Percentiles rank a stretch among this genome's conserved stretches.
These are phyloP conservation scores for Petaurus breviceps DNA, from an alignment of 2,113 vertebrate species.

Conservation along the genomic window DNA sequence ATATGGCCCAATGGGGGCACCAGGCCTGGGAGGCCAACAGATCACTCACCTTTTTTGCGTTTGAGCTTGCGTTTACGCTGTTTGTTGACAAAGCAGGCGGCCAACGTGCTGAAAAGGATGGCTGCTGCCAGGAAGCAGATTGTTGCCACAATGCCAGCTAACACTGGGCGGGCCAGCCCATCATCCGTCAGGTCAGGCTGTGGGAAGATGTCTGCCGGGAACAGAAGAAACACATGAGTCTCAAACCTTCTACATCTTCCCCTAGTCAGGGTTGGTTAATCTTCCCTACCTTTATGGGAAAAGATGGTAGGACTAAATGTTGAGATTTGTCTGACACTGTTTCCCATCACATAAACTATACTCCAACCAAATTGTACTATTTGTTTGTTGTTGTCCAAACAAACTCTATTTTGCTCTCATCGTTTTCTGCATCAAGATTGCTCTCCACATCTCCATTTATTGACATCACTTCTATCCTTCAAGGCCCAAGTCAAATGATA, in stretches of 20 bases:
- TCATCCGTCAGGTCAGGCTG: constrained; percentile 95
- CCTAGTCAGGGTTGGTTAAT: neutral
- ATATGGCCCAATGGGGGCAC: neutral
- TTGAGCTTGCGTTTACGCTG: constrained; percentile 98
- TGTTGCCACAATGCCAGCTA: constrained; percentile 98
- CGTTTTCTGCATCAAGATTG: neutral
- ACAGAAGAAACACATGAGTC: neutral
- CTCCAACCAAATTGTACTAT: neutral
- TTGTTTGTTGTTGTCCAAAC: neutral
- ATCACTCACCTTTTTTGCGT: constrained; percentile 94
- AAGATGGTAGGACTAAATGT: neutral
- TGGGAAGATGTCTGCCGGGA: constrained; percentile 92
- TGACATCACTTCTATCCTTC: neutral
- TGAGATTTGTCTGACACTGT: neutral
- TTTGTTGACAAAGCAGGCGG: constrained; percentile 98
- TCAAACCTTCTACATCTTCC: neutral
- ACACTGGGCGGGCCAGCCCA: constrained; percentile 94
- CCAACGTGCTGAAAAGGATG: constrained; percentile 97
- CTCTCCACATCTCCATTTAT: neutral
- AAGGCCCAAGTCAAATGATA: neutral
- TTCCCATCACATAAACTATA: neutral
- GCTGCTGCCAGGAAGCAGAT: constrained; percentile 99
- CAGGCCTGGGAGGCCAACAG: accelerated
- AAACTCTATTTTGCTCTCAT: neutral
- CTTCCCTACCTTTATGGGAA: neutral